These are phyloP conservation scores for Dascyllus trimaculatus DNA, from an alignment of 2,113 vertebrate species.

Conservation along the genomic window DNA sequence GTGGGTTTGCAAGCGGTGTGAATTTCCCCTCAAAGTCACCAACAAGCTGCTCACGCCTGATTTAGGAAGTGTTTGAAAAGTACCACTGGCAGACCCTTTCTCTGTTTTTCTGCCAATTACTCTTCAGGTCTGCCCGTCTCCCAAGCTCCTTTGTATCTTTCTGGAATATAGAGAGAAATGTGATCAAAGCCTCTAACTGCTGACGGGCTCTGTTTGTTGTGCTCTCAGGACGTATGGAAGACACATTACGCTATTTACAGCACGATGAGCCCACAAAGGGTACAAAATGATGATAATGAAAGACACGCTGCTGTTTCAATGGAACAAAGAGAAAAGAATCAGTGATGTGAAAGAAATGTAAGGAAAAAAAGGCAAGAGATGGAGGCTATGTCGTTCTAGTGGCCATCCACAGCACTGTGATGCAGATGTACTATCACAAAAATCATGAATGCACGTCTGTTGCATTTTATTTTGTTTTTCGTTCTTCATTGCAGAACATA, in stretches of 20 bases:
- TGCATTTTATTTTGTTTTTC: too few relatives aligned
- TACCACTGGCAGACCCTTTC: not conserved
- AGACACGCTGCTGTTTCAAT: not conserved
- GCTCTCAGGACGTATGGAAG: slow-evolving; percentile 35
- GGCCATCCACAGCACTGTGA: too few relatives aligned
- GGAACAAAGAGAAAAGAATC: not conserved
- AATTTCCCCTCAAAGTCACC: not conserved
- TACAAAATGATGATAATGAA: slow-evolving; percentile 19
- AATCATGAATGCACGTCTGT: too few relatives aligned
- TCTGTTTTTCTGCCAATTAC: slow-evolving; percentile 15
- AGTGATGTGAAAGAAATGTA: not conserved
- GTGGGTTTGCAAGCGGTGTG: too few relatives aligned
- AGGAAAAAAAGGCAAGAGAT: not conserved
- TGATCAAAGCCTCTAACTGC: slow-evolving; percentile 57
- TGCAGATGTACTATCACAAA: too few relatives aligned
- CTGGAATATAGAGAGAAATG: slow-evolving; percentile 24
- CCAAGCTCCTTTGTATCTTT: slow-evolving; percentile 8
- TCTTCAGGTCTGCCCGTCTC: not conserved
- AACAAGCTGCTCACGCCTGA: not conserved
- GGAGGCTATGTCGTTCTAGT: too few relatives aligned
- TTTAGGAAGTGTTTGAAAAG: not conserved
- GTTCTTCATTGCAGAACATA: too few relatives aligned
- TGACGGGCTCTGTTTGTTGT: slow-evolving; percentile 43
- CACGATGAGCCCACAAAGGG: slow-evolving; percentile 22
- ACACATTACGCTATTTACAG: slow-evolving; percentile 47